A percentile compares a stretch with the other conserved stretches of the same genome.
phyloP scores from a whole-genome alignment of 2,888 invertebrate genomes.

The Steinernema carpocapsae region DNA sequence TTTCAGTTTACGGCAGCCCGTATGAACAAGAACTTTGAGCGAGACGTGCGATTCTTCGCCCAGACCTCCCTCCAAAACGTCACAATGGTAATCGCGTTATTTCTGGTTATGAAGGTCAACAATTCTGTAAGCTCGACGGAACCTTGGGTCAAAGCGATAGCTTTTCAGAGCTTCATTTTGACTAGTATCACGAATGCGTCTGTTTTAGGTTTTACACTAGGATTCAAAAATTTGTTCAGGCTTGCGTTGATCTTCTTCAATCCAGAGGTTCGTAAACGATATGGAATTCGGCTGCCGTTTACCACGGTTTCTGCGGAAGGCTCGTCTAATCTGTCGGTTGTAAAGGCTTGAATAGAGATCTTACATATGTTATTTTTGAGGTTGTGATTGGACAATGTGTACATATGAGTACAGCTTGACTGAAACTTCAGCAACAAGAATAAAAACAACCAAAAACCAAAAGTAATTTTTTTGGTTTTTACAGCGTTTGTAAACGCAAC shows the following conservation, averaged over 20 bases:
- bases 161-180: slow-evolving; percentile 12
- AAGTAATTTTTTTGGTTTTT: too few species aligned
- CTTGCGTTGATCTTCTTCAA: slow-evolving; percentile 23
- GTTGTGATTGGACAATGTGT: too few species aligned
- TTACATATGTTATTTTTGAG: too few species aligned
- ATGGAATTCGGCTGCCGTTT: slow-evolving; percentile 20
- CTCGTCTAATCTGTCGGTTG: too few species aligned
- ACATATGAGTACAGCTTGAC: too few species aligned
- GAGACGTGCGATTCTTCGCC: slow-evolving; percentile 27
- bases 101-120: slow-evolving; percentile 15
- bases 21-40: slow-evolving; percentile 1
- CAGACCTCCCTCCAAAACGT: slow-evolving; percentile 27
- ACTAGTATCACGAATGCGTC: slow-evolving; percentile 16
- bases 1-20: neutral
- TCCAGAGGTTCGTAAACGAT: neutral
- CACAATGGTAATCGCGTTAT: slow-evolving; percentile 17
- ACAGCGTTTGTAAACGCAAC: too few species aligned
- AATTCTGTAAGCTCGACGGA: slow-evolving; percentile 11
- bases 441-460: too few species aligned
- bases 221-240: neutral
- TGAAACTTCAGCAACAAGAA: too few species aligned
- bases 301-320: neutral
- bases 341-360: too few species aligned
- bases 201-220: neutral
- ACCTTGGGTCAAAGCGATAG: neutral